Base-by-base conservation (phyloP, 2,113 vertebrate genomes). In the Argyrosomus japonicus region DNA sequence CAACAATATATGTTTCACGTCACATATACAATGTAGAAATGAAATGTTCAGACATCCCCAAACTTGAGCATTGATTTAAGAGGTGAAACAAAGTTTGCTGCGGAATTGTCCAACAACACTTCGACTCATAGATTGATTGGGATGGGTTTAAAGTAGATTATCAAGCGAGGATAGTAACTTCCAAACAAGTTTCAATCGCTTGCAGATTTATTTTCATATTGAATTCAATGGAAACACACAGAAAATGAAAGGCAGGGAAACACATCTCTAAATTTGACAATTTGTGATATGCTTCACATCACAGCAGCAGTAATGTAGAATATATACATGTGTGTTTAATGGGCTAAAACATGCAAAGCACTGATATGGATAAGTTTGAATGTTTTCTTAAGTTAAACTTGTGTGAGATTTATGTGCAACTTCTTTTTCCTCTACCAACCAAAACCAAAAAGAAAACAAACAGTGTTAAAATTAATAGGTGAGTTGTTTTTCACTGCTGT, bases 381-480 rank as follows among this genome's bases (percentile, higher is more conserved):
- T 7, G 29, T 40, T 40, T 64, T n/a, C 32, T 40, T 21, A 10
- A 17, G 15, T 15, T 29, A 17, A 32, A 40, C 36, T 40, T 40
- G 36, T 32, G 32, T 36, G 7, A 40, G 36, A 40, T 40, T 13
- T 5, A 11, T n/a, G 13, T 60, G 19, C 9, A 29, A 53, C 57
- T 48, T 68, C 9, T 70, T 57, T 47, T 8, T 50, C 2, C 51
- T 27, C 14, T 69, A 3, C 18, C 15, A 7, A 23, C 27, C 12
- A 21, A 47, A 23, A 72, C 54, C 0, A 36, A 60, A 53, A 67
- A 62, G 10, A 54, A 54, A 65, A 68, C 21, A 76, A 43, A 32
- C 32, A 45, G 19, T 62, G 56, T 78, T 48, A 56, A 71, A 83
- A 64, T 58, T 0, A 83, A 61, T 40, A 17, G 25, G 11, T 40